Percentiles rank a stretch among this genome's conserved stretches.
phyloP scores from a whole-genome alignment of 2,797 vertebrate genomes.

The Chrysocyon brachyurus region DNA sequence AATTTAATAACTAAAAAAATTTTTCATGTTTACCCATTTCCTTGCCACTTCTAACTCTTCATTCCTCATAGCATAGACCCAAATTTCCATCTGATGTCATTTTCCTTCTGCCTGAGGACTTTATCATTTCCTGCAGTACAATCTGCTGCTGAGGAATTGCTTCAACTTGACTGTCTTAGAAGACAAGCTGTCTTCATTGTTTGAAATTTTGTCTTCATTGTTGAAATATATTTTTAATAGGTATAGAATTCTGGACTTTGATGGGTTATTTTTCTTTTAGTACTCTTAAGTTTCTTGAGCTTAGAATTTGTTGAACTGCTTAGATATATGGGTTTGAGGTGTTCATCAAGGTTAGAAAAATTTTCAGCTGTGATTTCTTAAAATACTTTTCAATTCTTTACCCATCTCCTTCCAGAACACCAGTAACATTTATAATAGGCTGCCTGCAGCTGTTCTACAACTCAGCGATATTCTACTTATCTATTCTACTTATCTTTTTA shows the following conservation, averaged over 20 bases:
- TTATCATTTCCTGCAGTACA: background rate
- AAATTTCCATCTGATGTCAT: background rate
- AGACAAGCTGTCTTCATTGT: background rate
- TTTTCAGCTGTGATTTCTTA: background rate
- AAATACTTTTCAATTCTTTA: background rate
- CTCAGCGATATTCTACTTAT: background rate
- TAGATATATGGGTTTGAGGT: background rate
- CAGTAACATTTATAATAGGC: background rate
- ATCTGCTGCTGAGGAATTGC: background rate
- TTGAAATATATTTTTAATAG: conserved; percentile 12
- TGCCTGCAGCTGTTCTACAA: background rate
- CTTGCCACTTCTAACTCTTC: background rate
- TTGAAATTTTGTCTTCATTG: background rate
- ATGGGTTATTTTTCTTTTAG: background rate
- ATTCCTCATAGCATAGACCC: background rate
- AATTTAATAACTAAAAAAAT: background rate
- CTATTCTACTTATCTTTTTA: background rate
- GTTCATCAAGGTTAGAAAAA: background rate
- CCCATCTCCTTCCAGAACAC: background rate
- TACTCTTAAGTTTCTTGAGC: background rate
- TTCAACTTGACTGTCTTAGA: background rate
- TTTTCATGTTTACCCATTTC: background rate
- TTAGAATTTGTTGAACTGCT: background rate
- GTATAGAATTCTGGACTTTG: background rate
- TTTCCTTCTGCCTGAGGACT: background rate